Conservation (phyloP, 2,888 invertebrate genomes). For the Eupithecia subumbrata region DNA sequence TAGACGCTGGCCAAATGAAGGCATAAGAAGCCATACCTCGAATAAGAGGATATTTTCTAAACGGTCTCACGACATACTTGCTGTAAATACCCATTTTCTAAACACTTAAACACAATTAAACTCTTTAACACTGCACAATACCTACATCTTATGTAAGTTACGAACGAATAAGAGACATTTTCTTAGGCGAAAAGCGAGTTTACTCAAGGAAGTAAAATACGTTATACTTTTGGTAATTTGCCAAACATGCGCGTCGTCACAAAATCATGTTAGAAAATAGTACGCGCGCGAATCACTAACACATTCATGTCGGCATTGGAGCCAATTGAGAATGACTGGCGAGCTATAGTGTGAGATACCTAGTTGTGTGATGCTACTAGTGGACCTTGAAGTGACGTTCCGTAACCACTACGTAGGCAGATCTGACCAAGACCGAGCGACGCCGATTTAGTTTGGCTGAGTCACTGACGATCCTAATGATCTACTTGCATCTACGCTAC, state of each 20-base stretch:
- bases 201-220: conserved; percentile 13
- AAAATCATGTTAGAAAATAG: conserved; percentile 9
- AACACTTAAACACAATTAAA: conserved; percentile 3
- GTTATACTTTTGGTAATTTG: conserved; percentile 11
- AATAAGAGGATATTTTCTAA: conserved; percentile 74
- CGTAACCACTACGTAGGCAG: conserved; percentile 1
- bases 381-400: conserved; percentile 6
- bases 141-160: conserved; percentile 7
- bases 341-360: background rate
- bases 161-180: background rate
- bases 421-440: conserved; percentile 1
- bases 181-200: background rate
- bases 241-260: conserved; percentile 13
- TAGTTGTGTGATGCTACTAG: background rate
- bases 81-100: conserved; percentile 64
- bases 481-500: background rate
- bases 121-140: background rate
- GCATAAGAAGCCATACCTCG: conserved; percentile 89
- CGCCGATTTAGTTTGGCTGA: conserved; percentile 1
- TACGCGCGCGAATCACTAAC: conserved; percentile 11
- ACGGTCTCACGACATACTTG: conserved; percentile 55
- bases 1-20: conserved; percentile 89
- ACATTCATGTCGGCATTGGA: conserved; percentile 2
- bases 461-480: background rate
- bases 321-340: conserved; percentile 12